Evolutionary conservation across 1,140 invertebrate species (phyloP), one percentile per base, ranked within the genome.

Genomic region (Camponotus pennsylvanicus): DNA sequence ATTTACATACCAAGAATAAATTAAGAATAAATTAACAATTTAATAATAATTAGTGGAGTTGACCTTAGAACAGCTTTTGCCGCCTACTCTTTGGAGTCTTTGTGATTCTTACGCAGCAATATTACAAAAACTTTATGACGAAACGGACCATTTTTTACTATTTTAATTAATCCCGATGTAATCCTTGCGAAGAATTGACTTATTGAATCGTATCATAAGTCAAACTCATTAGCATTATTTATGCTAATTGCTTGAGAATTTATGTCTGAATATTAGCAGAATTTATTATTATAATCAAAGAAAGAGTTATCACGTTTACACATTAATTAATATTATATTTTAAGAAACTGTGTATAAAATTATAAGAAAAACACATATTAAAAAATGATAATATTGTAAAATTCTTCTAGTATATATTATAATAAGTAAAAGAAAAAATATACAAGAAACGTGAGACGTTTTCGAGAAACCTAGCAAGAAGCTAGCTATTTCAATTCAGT

Each of bases 121-220:
- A 32, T 34, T 13, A 45, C 42, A 88, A 88, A 85, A 79, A 75
- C 61, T 66, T 66, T 55, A 63, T 78, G 64, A 88, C 45, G 45
- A 87, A 87, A 88, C 61, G 77, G 52, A 67, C 61, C 42, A 27
- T 59, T 88, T 88, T 73, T 88, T 89, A 66, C 64, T 21, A 18
- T 45, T 49, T 76, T 59, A 13, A 55, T 71, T 18, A 67, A 84
- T 73, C 34, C 55, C 52, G 86, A 77, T 71, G 80, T 78, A 83
- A 88, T 85, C 45, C 52, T 40, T 71, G 11, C 57, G 40, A 87
- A 32, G 52, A 87, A 84, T 86, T 79, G 86, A 37, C 61, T 52
- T 34, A 11, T 78, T 85, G 88, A 69, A 75, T 45, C 82, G 61
- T 21, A 21, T 21, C 66, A 73, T 52, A 76, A 67, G 42, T 69